phyloP scores from a whole-genome alignment of 2,113 vertebrate species.

The Pantherophis guttatus region DNA sequence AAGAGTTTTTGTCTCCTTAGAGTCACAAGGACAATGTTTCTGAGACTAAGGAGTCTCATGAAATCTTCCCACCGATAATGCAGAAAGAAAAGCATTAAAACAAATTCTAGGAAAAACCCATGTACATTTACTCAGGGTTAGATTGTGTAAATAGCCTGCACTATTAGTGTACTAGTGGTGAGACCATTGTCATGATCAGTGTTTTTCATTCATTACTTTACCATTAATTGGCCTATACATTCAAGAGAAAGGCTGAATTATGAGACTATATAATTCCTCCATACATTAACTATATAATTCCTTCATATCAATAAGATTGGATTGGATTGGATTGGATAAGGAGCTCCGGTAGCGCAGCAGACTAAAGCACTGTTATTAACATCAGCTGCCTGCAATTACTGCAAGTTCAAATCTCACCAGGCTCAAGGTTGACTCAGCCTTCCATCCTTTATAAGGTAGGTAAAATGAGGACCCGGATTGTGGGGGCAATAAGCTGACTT shows the following conservation, averaged over 20 bases:
- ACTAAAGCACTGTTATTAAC: too few relatives aligned
- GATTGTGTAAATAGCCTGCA: not conserved
- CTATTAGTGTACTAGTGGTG: too few relatives aligned
- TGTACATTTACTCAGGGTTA: not conserved
- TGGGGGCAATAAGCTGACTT: too few relatives aligned
- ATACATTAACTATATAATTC: not conserved
- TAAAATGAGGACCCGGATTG: too few relatives aligned
- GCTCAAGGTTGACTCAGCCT: too few relatives aligned
- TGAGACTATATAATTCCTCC: not conserved
- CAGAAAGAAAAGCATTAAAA: not conserved
- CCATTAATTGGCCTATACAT: not conserved
- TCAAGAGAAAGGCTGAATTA: not conserved
- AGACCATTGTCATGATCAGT: not conserved
- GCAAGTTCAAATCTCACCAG: too few relatives aligned
- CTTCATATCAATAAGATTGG: not conserved
- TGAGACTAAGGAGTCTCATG: not conserved
- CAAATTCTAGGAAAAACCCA: not conserved
- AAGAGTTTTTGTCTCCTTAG: not conserved
- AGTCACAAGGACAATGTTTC: not conserved
- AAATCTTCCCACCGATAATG: not conserved
- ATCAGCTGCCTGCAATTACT: too few relatives aligned
- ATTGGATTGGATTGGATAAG: too few relatives aligned
- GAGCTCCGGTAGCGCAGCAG: too few relatives aligned
- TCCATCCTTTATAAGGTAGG: too few relatives aligned
- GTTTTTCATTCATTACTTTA: not conserved